Conservation (phyloP, 2,888 invertebrate species). For the Drosophila koepferae region DNA sequence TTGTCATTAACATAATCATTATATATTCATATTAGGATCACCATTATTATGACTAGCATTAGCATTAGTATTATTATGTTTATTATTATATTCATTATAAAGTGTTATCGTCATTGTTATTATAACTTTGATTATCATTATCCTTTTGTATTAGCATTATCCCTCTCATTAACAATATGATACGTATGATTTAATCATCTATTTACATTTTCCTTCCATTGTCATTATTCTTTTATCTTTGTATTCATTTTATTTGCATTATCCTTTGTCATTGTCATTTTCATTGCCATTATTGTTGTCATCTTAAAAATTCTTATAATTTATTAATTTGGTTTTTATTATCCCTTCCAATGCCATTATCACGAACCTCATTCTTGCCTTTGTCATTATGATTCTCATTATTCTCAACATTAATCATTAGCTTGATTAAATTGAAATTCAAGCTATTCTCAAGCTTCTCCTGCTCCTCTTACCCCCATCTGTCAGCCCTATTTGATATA, state of each 20-base stretch:
- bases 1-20: background rate
- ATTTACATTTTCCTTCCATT: too few relatives aligned
- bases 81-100: background rate
- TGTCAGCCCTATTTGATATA: background rate
- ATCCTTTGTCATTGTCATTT: background rate
- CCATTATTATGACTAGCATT: background rate
- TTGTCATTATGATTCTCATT: background rate
- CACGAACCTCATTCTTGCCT: too few relatives aligned
- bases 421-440: background rate
- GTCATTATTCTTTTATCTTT: background rate
- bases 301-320: background rate
- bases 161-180: background rate
- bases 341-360: background rate
- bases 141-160: background rate
- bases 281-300: background rate
- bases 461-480: background rate
- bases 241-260: background rate
- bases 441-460: background rate
- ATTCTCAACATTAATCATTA: background rate
- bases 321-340: background rate
- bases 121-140: background rate
- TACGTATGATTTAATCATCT: too few relatives aligned
- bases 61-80: background rate
- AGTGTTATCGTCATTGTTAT: background rate
- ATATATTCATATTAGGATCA: background rate